Evolutionary conservation across 2,113 vertebrate genomes (phyloP).

Genomic region (Drymodes brunneopygia): DNA sequence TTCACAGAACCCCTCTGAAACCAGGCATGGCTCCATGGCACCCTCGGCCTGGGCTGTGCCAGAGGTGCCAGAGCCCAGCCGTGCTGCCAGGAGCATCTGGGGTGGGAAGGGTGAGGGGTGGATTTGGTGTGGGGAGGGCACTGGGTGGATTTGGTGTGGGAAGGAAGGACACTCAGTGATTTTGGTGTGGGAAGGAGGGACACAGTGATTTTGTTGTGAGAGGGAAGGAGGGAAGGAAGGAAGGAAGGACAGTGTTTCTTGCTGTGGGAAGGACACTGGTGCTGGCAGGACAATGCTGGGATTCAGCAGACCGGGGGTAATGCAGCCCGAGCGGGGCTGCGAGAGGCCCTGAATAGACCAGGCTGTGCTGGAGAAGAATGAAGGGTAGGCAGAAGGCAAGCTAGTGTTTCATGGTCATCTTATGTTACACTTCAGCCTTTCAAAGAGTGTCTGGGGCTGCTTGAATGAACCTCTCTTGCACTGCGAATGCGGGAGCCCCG

Average conservation of each 20-base stretch:
- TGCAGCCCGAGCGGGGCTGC: conserved; percentile 8
- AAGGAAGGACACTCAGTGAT: not conserved
- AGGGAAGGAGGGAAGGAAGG: no score
- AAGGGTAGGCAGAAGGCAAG: conserved; percentile 69
- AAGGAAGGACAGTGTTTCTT: no score
- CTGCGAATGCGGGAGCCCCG: conserved; percentile 50
- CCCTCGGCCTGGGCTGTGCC: not conserved
- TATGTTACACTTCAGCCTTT: conserved; percentile 75
- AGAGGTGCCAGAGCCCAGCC: not conserved
- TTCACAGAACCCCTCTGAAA: not conserved
- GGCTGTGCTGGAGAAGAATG: conserved; percentile 57
- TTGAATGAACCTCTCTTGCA: conserved; percentile 70
- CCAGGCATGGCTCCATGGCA: accelerated
- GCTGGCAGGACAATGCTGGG: conserved; percentile 32
- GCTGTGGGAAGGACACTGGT: not conserved
- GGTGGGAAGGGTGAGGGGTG: no score
- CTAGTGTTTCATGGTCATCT: conserved; percentile 71
- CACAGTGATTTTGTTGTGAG: accelerated
- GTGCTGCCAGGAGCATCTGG: accelerated
- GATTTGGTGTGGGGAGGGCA: not conserved
- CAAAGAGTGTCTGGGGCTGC: conserved; percentile 75
- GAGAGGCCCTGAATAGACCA: conserved; percentile 60
- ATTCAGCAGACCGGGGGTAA: conserved; percentile 55
- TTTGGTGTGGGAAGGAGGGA: not conserved
- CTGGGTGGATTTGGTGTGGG: no score